Percentiles rank a stretch among this genome's conserved stretches.
phyloP scores from a whole-genome alignment of 1,140 invertebrate genomes.

The Asbolus verrucosus region DNA sequence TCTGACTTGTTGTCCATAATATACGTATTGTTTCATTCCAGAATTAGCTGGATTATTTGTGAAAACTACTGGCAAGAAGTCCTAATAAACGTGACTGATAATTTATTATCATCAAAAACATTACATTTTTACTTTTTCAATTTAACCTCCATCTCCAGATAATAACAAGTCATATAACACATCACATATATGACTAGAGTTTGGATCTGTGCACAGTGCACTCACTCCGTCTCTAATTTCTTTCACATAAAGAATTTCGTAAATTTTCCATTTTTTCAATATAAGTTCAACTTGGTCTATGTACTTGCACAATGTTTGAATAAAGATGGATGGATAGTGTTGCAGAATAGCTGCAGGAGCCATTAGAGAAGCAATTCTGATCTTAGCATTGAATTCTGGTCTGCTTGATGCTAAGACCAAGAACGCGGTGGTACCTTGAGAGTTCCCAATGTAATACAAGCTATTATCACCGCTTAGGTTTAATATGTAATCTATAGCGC shows the following conservation, averaged over 20 bases:
- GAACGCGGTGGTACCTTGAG: slow-evolving; percentile 71
- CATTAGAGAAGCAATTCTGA: slow-evolving; percentile 53
- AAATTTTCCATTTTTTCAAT: background rate
- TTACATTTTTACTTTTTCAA: slow-evolving; percentile 13
- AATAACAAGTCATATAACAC: background rate
- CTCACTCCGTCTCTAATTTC: slow-evolving; percentile 29
- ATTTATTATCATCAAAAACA: slow-evolving; percentile 54
- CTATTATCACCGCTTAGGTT: slow-evolving; percentile 64
- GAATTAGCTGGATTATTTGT: slow-evolving; percentile 40
- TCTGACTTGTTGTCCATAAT: slow-evolving; percentile 45
- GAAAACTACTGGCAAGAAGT: slow-evolving; percentile 1
- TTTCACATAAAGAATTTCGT: slow-evolving; percentile 14
- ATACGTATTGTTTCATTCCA: slow-evolving; percentile 42
- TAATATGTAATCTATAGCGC: slow-evolving; percentile 71
- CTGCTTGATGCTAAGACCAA: slow-evolving; percentile 67
- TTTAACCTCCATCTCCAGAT: background rate
- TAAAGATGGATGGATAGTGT: background rate
- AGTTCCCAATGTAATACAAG: slow-evolving; percentile 70
- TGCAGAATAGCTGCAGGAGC: slow-evolving; percentile 6
- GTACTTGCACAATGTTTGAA: background rate
- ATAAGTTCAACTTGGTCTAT: background rate
- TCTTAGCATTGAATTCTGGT: slow-evolving; percentile 70
- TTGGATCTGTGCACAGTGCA: background rate
- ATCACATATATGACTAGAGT: slow-evolving; percentile 3
- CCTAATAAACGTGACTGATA: slow-evolving; percentile 37